These are phyloP conservation scores for Peromyscus eremicus DNA, from an alignment of 2,797 vertebrate genomes.

Conservation along the genomic window DNA sequence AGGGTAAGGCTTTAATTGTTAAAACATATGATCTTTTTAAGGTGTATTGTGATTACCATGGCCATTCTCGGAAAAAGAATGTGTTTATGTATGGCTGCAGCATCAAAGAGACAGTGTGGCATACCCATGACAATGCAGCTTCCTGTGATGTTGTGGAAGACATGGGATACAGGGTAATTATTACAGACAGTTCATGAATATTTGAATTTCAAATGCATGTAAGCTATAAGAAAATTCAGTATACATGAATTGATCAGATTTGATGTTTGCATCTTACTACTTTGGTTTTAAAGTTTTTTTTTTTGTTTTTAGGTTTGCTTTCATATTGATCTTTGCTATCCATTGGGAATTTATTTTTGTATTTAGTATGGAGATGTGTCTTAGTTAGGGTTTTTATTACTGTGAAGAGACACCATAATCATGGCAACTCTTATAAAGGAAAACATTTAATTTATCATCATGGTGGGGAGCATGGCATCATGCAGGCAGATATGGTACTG, in stretches of 20 bases:
- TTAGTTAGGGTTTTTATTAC: background rate
- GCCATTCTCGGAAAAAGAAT: slow-evolving; percentile 99
- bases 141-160: slow-evolving; percentile 95
- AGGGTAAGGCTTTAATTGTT: slow-evolving; percentile 81
- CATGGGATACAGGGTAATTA: slow-evolving; percentile 93
- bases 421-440: background rate
- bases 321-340: slow-evolving; percentile 23
- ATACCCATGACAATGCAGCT: slow-evolving; percentile 91
- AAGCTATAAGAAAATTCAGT: background rate
- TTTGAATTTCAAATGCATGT: background rate
- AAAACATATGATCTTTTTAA: slow-evolving; percentile 82
- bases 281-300: slow-evolving; percentile 28
- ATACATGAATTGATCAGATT: background rate
- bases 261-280: slow-evolving; percentile 36
- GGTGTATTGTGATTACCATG: slow-evolving; percentile 99
- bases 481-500: background rate
- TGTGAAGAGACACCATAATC: background rate
- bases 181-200: background rate
- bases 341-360: slow-evolving; percentile 52
- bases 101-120: slow-evolving; percentile 98
- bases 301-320: slow-evolving; percentile 44
- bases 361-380: background rate
- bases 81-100: slow-evolving; percentile 99
- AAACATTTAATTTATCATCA: background rate
- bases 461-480: background rate